Percentiles rank a stretch among this genome's conserved stretches.
Conservation (phyloP, 2,113 vertebrate genomes). For the Crotophaga sulcirostris region DNA sequence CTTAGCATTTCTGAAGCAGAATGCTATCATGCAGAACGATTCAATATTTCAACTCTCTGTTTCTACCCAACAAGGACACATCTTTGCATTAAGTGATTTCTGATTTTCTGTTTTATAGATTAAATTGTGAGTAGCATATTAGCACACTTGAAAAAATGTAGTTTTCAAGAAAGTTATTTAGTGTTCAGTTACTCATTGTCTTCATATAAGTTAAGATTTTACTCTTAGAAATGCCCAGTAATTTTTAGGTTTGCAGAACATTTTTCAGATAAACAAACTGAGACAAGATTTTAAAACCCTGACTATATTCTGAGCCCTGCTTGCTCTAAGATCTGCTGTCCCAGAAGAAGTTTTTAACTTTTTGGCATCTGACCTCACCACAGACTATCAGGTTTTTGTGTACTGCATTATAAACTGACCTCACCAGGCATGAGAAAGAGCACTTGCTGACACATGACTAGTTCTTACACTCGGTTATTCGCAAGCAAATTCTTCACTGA, state of each 20-base stretch:
- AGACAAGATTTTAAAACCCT: neutral
- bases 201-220: neutral
- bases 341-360: neutral
- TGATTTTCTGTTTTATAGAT: neutral
- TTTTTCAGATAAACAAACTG: neutral
- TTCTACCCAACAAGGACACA: neutral
- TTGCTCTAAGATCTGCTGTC: neutral
- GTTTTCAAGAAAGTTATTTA: neutral
- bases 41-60: accelerated
- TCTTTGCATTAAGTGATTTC: neutral
- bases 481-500: neutral
- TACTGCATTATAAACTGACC: neutral
- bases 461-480: neutral
- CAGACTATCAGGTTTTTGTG: neutral
- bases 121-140: neutral
- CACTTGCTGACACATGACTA: neutral
- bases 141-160: neutral
- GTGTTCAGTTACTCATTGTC: neutral
- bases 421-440: neutral
- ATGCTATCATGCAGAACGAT: neutral
- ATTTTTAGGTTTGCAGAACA: neutral
- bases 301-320: neutral
- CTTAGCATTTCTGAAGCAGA: neutral
- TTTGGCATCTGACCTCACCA: neutral
- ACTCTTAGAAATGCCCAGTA: neutral